Evolutionary conservation across 2,113 vertebrate species (phyloP).

Genomic region (Muscicapa adusta): DNA sequence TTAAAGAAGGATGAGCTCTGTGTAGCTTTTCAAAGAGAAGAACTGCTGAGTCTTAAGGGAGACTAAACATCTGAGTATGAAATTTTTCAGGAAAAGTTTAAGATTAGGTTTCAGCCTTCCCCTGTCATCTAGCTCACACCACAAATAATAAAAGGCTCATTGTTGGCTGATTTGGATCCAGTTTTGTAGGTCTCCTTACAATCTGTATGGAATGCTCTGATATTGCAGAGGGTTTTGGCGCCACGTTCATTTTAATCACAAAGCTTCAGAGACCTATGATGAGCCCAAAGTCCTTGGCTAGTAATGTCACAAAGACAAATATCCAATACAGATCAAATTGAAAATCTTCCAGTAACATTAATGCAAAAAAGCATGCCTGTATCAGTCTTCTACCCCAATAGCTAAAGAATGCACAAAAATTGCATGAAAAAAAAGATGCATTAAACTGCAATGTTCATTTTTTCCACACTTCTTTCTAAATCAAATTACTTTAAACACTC

Average conservation of each 20-base stretch:
- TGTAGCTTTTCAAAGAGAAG: neutral
- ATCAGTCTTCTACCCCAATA: neutral
- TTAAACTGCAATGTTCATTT: neutral
- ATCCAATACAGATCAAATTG: neutral
- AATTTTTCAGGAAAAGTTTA: neutral
- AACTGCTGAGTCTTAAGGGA: neutral
- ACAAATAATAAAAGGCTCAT: neutral
- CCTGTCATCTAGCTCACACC: neutral
- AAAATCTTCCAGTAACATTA: neutral
- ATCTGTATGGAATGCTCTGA: neutral
- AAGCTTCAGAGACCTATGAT: neutral
- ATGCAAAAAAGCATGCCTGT: neutral
- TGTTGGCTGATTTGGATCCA: neutral
- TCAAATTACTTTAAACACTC: neutral
- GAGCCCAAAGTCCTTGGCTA: neutral
- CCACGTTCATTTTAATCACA: neutral
- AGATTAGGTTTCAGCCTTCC: neutral
- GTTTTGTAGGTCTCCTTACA: neutral
- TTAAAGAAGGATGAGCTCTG: neutral
- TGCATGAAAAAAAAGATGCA: neutral
- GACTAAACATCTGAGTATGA: neutral
- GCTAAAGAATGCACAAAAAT: neutral
- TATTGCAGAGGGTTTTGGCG: neutral
- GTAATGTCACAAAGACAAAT: neutral
- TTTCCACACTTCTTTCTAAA: neutral